Evolutionary conservation across 1,140 invertebrate genomes (phyloP), one percentile per base, ranked within the genome.

Genomic region (Drosophila lacertosa): DNA sequence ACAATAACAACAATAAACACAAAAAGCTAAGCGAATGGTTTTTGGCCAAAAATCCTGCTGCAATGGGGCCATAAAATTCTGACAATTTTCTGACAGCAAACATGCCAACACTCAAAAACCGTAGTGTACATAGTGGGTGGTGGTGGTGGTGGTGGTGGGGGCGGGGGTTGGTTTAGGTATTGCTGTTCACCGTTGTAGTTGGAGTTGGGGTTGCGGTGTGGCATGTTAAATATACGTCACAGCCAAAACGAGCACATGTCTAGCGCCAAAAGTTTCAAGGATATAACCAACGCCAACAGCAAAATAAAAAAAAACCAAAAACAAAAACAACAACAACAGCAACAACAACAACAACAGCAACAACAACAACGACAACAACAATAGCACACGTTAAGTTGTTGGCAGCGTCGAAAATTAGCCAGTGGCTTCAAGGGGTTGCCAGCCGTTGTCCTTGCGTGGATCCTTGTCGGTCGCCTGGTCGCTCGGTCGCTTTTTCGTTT

Each of bases 71-170:
- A 82, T 77, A 88, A 76, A 76, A 84, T 86, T 84, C 81, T 81
- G 81, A 84, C 81, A 84, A 86, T 88, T 86, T 86, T 86, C 77
- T 86, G 82, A 86, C 82, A 86, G 82, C 82, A 86, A 86, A 86
- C 82, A 86, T 86, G 82, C 82, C 82, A 86, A 86, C 82, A 86
- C 82, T 86, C 81, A 86, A 80, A 86, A 88, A 81, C 74, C 69
- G 50, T 81, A 77, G 69, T 65, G 64, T 69, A 70, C 60, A 67
- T 57, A 37, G 29, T 26, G 24, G 13, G 18, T 9, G 42, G 37
- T 57, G 40, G 59, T 22, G 26, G 5, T n/a, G 16, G 11, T n/a
- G 22, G 1, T 16, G 18, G n/a, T n/a, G 29, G 9, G 3, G 1
- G 35, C 2, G 4, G 11, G 11, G 10, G 16, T 20, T 9, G 6